These are phyloP conservation scores for Polydrusus tereticollis DNA, from an alignment of 2,888 invertebrate species.

Conservation along the genomic window DNA sequence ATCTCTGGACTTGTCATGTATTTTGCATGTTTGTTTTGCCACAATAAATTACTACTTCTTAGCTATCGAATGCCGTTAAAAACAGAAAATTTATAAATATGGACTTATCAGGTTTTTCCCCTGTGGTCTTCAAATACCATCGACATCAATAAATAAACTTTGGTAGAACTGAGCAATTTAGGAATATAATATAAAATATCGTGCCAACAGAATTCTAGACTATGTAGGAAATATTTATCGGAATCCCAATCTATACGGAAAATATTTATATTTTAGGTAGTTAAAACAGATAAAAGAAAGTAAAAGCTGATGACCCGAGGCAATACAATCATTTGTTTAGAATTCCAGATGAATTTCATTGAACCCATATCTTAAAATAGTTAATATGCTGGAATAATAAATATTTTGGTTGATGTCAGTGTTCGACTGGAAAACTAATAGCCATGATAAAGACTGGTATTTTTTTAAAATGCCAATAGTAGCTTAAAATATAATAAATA, in stretches of 20 bases:
- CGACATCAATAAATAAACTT: background rate
- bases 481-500: too few relatives aligned
- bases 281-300: slow-evolving; percentile 22
- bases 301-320: slow-evolving; percentile 31
- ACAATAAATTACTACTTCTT: too few relatives aligned
- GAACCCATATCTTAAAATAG: slow-evolving; percentile 26
- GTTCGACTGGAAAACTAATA: too few relatives aligned
- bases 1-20: too few relatives aligned
- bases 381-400: background rate
- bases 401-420: too few relatives aligned
- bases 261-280: slow-evolving; percentile 17
- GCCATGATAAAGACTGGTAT: too few relatives aligned
- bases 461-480: too few relatives aligned
- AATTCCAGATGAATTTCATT: slow-evolving; percentile 31
- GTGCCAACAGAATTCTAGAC: background rate
- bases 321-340: slow-evolving; percentile 38
- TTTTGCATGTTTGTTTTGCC: too few relatives aligned
- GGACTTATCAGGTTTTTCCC: too few relatives aligned
- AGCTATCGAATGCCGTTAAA: too few relatives aligned
- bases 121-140: too few relatives aligned
- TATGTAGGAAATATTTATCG: background rate
- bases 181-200: background rate
- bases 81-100: too few relatives aligned
- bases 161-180: background rate
- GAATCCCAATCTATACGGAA: background rate